phyloP scores from a whole-genome alignment of 2,797 vertebrate species.

The Parambassis ranga region DNA sequence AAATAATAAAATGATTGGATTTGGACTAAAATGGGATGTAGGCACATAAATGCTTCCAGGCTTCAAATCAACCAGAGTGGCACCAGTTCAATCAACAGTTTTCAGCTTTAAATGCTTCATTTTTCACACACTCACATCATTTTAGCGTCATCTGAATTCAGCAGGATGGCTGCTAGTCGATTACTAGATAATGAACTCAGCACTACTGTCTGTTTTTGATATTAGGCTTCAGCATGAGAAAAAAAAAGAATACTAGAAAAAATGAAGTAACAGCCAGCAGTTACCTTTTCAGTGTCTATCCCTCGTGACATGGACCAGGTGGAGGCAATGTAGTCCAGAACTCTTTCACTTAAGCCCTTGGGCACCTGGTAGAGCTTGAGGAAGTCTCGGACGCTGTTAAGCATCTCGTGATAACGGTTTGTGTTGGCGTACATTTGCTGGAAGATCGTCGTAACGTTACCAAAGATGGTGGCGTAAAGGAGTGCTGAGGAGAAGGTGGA shows the following conservation, averaged over 20 bases:
- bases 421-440: constrained; percentile 99
- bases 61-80: constrained; percentile 21
- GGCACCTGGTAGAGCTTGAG: constrained; percentile 98
- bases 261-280: neutral
- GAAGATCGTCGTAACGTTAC: constrained; percentile 98
- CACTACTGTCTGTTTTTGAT: neutral
- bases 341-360: constrained; percentile 94
- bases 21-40: constrained; percentile 21
- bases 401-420: constrained; percentile 98
- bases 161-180: neutral
- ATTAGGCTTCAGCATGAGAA: neutral
- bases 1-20: constrained; percentile 14
- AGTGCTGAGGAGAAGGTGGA: constrained; percentile 89
- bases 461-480: constrained; percentile 98
- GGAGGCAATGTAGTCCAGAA: constrained; percentile 99
- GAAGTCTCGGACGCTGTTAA: constrained; percentile 97
- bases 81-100: constrained; percentile 19
- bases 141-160: constrained; percentile 20
- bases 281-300: constrained; percentile 85
- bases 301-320: constrained; percentile 99
- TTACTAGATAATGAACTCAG: neutral
- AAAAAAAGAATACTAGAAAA: neutral
- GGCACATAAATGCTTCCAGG: constrained; percentile 7
- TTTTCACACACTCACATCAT: constrained; percentile 32
- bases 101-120: constrained; percentile 30